Conservation (phyloP, 2,797 vertebrate genomes). For the Chloroceryle amazona region DNA sequence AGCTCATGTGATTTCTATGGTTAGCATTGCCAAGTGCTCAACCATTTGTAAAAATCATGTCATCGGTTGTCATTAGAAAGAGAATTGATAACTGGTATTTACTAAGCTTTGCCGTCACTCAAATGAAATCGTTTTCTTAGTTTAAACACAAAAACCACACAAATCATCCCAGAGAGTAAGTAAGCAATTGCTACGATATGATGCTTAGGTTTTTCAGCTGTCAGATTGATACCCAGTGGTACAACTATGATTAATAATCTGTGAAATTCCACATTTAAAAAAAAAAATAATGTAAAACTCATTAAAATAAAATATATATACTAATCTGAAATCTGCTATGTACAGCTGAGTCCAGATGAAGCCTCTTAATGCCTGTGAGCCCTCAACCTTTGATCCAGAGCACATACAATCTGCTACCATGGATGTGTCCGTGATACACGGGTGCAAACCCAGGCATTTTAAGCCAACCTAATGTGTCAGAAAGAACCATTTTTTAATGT, state of each 20-base stretch:
- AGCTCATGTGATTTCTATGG: slow-evolving; percentile 56
- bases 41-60: slow-evolving; percentile 71
- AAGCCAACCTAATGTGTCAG: not conserved
- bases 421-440: not conserved
- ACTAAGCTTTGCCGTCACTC: slow-evolving; percentile 31
- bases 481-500: not conserved
- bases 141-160: not conserved
- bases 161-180: not conserved
- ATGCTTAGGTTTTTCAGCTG: not conserved
- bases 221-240: not conserved
- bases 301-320: not conserved
- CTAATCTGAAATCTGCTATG: not conserved
- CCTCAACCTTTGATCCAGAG: not conserved
- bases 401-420: not conserved
- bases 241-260: slow-evolving; percentile 5
- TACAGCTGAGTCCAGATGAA: not conserved
- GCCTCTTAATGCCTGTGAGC: not conserved
- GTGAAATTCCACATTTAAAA: not conserved
- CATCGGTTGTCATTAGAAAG: slow-evolving; percentile 67
- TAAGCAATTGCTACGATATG: not conserved
- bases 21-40: slow-evolving; percentile 64
- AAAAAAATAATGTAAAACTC: not conserved
- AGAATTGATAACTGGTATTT: slow-evolving; percentile 62
- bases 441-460: not conserved
- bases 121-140: slow-evolving; percentile 10